Percentiles rank a stretch among this genome's conserved stretches.
Evolutionary conservation across 2,113 vertebrate genomes (phyloP).

Genomic region (Neogobius melanostomus): DNA sequence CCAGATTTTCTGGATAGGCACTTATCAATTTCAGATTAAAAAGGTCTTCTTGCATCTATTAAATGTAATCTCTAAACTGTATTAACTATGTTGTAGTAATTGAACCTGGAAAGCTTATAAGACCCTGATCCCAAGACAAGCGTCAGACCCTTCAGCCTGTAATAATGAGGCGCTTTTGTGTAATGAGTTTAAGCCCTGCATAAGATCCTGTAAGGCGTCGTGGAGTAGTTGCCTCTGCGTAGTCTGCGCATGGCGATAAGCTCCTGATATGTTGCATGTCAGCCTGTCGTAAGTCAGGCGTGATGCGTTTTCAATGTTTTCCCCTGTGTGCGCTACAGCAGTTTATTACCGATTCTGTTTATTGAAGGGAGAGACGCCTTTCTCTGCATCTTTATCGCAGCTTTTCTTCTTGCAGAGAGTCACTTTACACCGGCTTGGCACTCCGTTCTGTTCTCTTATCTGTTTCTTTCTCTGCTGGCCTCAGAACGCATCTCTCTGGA

Average conservation of each 20-base stretch:
- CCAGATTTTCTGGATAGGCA: too few species aligned
- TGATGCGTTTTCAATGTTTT: conserved; percentile 37
- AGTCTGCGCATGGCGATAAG: conserved; percentile 51
- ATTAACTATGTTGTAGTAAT: conserved; percentile 42
- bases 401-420: conserved; percentile 25
- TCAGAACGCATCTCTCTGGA: conserved; percentile 48
- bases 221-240: conserved; percentile 48
- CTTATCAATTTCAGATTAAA: too few species aligned
- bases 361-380: conserved; percentile 51
- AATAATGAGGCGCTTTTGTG: conserved; percentile 47
- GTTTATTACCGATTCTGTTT: conserved; percentile 68
- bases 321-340: conserved; percentile 49
- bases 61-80: conserved; percentile 51
- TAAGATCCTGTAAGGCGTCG: conserved; percentile 41
- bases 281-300: conserved; percentile 45
- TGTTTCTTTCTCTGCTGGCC: conserved; percentile 10
- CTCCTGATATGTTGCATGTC: conserved; percentile 58
- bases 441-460: conserved; percentile 33
- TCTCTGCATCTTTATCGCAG: conserved; percentile 21
- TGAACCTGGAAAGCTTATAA: conserved; percentile 42
- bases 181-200: conserved; percentile 56
- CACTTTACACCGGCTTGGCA: conserved; percentile 22
- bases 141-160: conserved; percentile 40
- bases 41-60: neutral
- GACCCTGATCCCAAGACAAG: conserved; percentile 29